Evolutionary conservation across 2,797 vertebrate genomes (phyloP).

Genomic region (Lepidocolaptes lacrymiger): DNA sequence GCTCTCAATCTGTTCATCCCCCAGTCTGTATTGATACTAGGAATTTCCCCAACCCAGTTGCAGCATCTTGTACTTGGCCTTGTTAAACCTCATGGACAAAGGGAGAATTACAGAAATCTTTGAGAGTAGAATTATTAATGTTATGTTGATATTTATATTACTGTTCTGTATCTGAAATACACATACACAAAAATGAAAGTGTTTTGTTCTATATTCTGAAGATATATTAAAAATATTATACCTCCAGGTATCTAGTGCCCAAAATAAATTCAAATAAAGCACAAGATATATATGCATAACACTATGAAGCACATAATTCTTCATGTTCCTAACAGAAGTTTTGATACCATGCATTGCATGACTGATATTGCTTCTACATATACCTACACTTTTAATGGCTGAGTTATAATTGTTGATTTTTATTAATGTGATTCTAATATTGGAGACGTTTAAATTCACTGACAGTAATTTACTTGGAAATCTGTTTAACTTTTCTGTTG

Average conservation of each 20-base stretch:
- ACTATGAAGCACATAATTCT: not conserved
- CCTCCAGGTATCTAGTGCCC: not conserved
- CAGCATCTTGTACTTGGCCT: not conserved
- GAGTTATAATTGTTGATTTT: not conserved
- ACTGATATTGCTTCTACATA: not conserved
- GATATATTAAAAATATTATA: not conserved
- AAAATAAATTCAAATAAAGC: not conserved
- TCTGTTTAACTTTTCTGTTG: not conserved
- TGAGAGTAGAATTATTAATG: not conserved
- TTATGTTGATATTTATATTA: not conserved
- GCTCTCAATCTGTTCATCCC: not conserved
- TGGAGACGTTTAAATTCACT: not conserved
- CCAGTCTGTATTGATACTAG: fast-evolving
- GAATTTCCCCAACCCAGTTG: too few relatives aligned
- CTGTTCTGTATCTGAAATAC: not conserved
- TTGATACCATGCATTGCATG: not conserved
- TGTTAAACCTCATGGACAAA: not conserved
- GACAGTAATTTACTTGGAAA: not conserved
- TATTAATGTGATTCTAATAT: not conserved
- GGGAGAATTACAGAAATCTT: not conserved
- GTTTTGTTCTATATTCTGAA: not conserved
- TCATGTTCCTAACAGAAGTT: not conserved
- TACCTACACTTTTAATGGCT: not conserved
- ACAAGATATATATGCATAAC: fast-evolving
- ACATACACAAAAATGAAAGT: not conserved